Evolutionary conservation across 2,113 vertebrate genomes (phyloP), one percentile per base, ranked within the genome.

Genomic region (Chrysemys picta): DNA sequence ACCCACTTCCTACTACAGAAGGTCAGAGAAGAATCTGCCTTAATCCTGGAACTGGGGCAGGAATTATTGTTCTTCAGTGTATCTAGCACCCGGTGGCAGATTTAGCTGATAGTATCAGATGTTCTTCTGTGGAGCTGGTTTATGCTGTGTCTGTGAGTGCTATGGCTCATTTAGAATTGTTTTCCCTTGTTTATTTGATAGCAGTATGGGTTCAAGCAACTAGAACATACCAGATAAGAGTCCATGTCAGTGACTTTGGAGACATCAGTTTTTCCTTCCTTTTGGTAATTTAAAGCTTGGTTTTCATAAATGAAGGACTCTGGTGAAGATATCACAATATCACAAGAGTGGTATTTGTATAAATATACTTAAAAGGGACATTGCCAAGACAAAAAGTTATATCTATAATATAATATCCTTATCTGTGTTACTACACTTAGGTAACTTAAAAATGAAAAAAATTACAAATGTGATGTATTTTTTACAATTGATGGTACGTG

Each of bases 51-150:
- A 72, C 42, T 53, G 25, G 49, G 76, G 75, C 85, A 85, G 59
- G 83, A 89, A 85, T 62, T 76, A 10, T 47, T 96, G 91, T 65
- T 94, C 65, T 89, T 87, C 78, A 65, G 72, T 87, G 11, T 52
- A 87, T 90, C 93, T 95, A 95, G 92, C 96, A 94, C 93, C 84
- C 3, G 93, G 91, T 94, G 94, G 93, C 95, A 98, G 96, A 91
- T 85, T 97, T 95, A 59, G 94, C 94, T 96, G 82, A 87, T 85
- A 84, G 65, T 86, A 91, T 94, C 87, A 83, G 49, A 87, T 91
- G 90, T 88, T 84, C 82, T 76, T 85, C 21, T 49, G 57, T 93
- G 91, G 87, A 88, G 53, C 72, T n/a, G 86, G 89, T 85, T 86
- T 83, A 69, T 69, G 16, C 89, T 78, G 17, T 1, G 4, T 92